These are phyloP conservation scores for Cacatua alba DNA, from an alignment of 2,113 vertebrate genomes.

Conservation along the genomic window DNA sequence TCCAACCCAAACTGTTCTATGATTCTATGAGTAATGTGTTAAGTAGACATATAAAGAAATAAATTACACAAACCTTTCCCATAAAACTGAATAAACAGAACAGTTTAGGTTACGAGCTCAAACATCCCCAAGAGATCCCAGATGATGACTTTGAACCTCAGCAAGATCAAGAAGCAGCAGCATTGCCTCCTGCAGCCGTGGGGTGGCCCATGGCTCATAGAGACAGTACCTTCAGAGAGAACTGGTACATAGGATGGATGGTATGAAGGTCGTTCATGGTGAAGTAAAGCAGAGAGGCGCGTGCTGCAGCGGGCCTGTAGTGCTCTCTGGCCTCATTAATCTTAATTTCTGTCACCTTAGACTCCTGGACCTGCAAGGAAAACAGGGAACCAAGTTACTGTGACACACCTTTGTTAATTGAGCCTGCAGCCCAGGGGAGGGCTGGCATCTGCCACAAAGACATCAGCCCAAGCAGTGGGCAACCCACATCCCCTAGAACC, in stretches of 20 bases:
- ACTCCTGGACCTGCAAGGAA: slow-evolving; percentile 88
- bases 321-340: slow-evolving; percentile 92
- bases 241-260: slow-evolving; percentile 97
- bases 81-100: background rate
- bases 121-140: background rate
- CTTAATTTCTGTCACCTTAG: slow-evolving; percentile 86
- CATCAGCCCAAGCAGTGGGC: background rate
- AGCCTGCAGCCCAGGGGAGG: background rate
- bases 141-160: background rate
- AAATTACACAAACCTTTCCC: background rate
- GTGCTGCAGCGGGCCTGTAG: slow-evolving; percentile 84
- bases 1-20: background rate
- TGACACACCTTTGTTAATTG: background rate
- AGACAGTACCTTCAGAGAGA: slow-evolving; percentile 86
- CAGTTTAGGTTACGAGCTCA: background rate
- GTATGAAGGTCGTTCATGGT: slow-evolving; percentile 90
- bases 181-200: too few species aligned
- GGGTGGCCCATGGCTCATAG: background rate
- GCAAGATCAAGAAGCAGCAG: background rate
- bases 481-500: background rate
- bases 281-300: slow-evolving; percentile 93
- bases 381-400: background rate
- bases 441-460: too few species aligned
- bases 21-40: background rate
- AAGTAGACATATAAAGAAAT: background rate